Evolutionary conservation across 1,140 invertebrate genomes (phyloP), one percentile per base, ranked within the genome.

Genomic region (Bactericera cockerelli): DNA sequence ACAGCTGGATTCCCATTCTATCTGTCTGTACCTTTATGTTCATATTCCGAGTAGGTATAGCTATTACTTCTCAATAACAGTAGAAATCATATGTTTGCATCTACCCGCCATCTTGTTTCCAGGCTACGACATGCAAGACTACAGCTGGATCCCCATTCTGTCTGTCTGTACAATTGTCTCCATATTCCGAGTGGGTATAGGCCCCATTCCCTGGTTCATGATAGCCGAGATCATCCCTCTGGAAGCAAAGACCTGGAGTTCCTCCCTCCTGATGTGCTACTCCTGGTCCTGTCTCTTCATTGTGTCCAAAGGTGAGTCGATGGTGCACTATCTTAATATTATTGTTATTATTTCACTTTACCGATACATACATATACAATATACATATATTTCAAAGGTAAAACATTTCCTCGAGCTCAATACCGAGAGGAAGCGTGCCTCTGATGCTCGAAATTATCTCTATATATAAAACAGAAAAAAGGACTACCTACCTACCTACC

Each of bases 121-220:
- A 69, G 71, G 55, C 56, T 69, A 16, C 68, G 70, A 24, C 65
- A 31, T 64, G 26, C 13, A 16, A 21, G 54, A 55, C 36, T 56
- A 58, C 16, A 55, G 67, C 2, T 71, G 69, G 69, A 57, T 77
- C 10, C 70, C 75, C 10, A 61, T 77, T 0, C 56, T 76, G 0
- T 64, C 73, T 2, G 55, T 76, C 1, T 78, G 74, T 61, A 53
- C 74, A 0, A 79, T 74, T 64, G 74, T 79, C 19, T 64, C 72
- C 28, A 73, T 71, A 14, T 81, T 81, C 67, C 73, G 76, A 10
- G 60, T 81, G n/a, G 83, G 83, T 2, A 81, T 80, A 69, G 83
- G 83, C 26, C 80, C 85, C 10, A 79, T 87, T 53, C 84, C 84
- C 0, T 84, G 83, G 75, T 75, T 86, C 6, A 73, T 87, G 64